Evolutionary conservation across 2,888 invertebrate genomes (phyloP).

Genomic region (Pyrrhosoma nymphula): DNA sequence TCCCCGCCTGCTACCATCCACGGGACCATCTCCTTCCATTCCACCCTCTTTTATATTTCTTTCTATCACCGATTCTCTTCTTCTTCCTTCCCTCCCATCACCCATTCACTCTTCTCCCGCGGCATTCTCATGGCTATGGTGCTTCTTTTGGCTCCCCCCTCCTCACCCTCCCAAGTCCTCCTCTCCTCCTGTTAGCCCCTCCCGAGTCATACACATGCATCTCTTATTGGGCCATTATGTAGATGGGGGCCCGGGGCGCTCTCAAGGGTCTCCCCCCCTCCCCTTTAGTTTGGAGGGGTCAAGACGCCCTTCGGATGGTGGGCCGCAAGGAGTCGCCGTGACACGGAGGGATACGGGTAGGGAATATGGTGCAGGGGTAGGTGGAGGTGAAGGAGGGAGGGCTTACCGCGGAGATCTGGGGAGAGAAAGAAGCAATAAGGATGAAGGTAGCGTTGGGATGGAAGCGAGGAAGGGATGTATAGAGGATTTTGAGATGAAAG

Average conservation of each 20-base stretch:
- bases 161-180: not conserved
- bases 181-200: not conserved
- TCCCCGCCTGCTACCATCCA: not conserved
- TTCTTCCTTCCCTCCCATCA: not conserved
- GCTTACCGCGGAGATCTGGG: not conserved
- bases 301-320: not conserved
- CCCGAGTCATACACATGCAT: slow-evolving; percentile 47
- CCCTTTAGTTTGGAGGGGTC: slow-evolving; percentile 4
- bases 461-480: not conserved
- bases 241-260: slow-evolving; percentile 4
- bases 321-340: not conserved
- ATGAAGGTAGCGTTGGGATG: not conserved
- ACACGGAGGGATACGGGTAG: not conserved
- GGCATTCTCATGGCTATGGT: not conserved
- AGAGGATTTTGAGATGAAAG: not conserved
- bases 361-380: not conserved
- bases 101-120: not conserved
- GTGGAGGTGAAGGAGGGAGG: not conserved
- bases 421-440: not conserved
- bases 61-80: not conserved
- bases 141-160: too few species aligned
- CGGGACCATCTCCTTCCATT: not conserved
- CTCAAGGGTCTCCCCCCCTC: not conserved
- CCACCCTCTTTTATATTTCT: not conserved
- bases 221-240: slow-evolving; percentile 62